phyloP scores from a whole-genome alignment of 2,888 invertebrate species.

The Eueremaeus valkanovi region DNA sequence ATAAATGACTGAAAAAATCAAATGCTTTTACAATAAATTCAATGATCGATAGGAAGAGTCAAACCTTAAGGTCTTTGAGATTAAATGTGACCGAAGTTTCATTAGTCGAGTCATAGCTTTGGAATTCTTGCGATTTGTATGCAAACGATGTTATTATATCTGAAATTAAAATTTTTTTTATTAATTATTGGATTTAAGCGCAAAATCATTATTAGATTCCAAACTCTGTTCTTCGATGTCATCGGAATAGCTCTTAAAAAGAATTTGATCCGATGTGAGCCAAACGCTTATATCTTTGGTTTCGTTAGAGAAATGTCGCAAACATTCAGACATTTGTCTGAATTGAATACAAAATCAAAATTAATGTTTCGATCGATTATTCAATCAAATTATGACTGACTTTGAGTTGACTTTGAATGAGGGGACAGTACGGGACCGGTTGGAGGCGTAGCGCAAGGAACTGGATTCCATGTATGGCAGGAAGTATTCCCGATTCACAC shows the following conservation, averaged over 20 bases:
- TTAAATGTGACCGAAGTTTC: constrained; percentile 33
- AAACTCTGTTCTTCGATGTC: constrained; percentile 19
- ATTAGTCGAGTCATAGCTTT: constrained; percentile 19
- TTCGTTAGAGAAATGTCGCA: neutral
- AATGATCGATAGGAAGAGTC: neutral
- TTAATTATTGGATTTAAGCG: neutral
- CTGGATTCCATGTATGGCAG: constrained; percentile 31
- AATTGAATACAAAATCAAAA: neutral
- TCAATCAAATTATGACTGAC: neutral
- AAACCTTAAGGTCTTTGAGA: constrained; percentile 29
- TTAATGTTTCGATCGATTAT: no score
- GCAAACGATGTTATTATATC: constrained; percentile 33
- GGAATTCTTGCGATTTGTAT: constrained; percentile 21
- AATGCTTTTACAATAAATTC: neutral
- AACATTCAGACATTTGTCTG: constrained; percentile 6
- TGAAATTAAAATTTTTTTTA: neutral
- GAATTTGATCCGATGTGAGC: constrained; percentile 3
- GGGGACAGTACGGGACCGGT: neutral
- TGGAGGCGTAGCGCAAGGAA: neutral
- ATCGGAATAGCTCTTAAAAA: constrained; percentile 23
- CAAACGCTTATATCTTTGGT: constrained; percentile 21
- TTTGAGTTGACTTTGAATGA: constrained; percentile 14
- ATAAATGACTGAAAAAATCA: neutral
- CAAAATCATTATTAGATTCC: neutral
- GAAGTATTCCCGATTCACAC: constrained; percentile 27